Base-by-base conservation (phyloP, 30 jellyfish, hydroid and myxozoan genomes). In the Nemopilema nomurai region DNA sequence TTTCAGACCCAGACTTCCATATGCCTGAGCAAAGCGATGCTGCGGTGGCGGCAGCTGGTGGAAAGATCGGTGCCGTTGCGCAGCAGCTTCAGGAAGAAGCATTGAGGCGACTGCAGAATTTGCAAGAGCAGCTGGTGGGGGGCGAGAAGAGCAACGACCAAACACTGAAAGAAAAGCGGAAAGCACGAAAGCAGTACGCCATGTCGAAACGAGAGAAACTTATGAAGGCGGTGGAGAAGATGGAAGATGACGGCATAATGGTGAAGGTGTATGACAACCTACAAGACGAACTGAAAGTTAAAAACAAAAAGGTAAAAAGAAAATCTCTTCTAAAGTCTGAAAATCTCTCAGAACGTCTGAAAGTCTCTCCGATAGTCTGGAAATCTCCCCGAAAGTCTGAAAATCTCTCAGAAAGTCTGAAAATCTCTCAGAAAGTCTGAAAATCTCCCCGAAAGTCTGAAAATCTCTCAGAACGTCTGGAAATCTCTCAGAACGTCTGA, bases 181-280 rank as follows among this genome's bases (percentile, higher is more conserved):
- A 95, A 31, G 88, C 91, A 31, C 97, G 97, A 0, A 90, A 90
- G 68, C 97, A 84, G 75, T 89, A 80, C 88, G 99, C 97, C 27
- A 84, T 62, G 84, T 72, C 90, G 87, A 85, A 87, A 72, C 90
- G 97, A 64, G 96, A 95, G 82, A 90, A 87, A 76, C 76, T 86
- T 69, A 95, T 90, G 96, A 71, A 87, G 57, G 99, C 97, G 8
- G 90, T 90, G 27, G 92, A 95, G 72, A 84, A 87, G 29, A 85
- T 96, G 99, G 99, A 95, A 67, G 99, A 96, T 53, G 99, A 90
- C 49, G 99, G 99, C 18, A 86, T 95, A 50, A 95, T 95, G 97
- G 96, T 90, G 31, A 95, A 95, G 51, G 99, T 95, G 49, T 95
- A 95, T 74, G 99, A 95, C 80, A 95, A 90, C 51, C 67, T 95